Base-by-base conservation (phyloP, 2,888 invertebrate species). In the Chrysolina haemoptera region DNA sequence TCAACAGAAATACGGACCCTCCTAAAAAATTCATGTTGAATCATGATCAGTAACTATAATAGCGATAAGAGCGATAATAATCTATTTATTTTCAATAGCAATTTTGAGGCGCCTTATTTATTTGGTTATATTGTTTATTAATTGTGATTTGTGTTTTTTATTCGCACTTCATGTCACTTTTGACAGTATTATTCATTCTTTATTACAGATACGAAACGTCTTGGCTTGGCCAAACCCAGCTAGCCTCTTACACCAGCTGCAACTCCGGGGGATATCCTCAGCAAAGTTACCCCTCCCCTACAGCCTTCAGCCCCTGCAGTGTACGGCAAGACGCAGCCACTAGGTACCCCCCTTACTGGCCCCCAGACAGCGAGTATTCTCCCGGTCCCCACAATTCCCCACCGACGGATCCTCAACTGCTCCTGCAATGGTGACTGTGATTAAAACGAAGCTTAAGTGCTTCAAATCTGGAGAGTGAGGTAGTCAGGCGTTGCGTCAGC, bases 251-350 rank as follows among this genome's bases (percentile, higher is more conserved):
- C 75, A 80, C 83, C 18, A 79, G 76, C 22, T 85, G 85, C 75
- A 84, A 82, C 64, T 79, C 85, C 6, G 84, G 84, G 16, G 82
- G 83, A 6, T 77, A 78, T 20, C 66, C 76, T 11, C 78, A 78
- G 20, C 79, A 78, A 62, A 73, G 75, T 11, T 71, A 71, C 40
- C 68, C 73, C 20, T 62, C 71, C 14, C 43, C 90, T 81, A 89
- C 90, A 10, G 89, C 90, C 0, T 90, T 90, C 68, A 90, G 90
- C n/a, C 86, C 91, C 11, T 91, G 91, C 43, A 86, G 88, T 6
- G 90, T 89, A 1, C 84, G 91, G 8, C 89, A 90, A 16, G 90
- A 89, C 86, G 88, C 84, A 78, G 85, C 78, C 35, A 77, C 82
- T 8, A 68, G 71, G 27, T 75, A 75, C 46, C 75, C 73, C 10